Conservation (phyloP, 1,140 invertebrate species). For the Temnothorax curvispinosus region DNA sequence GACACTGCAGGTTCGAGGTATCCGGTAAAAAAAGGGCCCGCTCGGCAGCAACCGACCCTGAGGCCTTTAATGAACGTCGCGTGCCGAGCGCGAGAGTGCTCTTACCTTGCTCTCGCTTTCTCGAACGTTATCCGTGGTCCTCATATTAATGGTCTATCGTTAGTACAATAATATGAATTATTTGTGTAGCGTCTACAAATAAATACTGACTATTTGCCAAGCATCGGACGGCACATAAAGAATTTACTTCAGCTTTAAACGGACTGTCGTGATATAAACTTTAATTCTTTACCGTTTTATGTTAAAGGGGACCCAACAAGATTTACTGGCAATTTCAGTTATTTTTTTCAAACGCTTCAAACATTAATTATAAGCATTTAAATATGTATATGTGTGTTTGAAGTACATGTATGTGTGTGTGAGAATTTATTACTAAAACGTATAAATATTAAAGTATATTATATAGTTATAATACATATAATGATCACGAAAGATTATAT, state of each 20-base stretch:
- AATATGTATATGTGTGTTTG: not conserved
- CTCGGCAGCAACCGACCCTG: slow-evolving; percentile 47
- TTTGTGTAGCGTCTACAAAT: slow-evolving; percentile 9
- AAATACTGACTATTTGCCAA: not conserved
- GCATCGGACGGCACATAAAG: not conserved
- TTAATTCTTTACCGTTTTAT: not conserved
- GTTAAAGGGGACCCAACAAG: not conserved
- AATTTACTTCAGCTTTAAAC: slow-evolving; percentile 5
- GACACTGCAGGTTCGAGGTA: slow-evolving; percentile 18
- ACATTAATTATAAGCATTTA: not conserved
- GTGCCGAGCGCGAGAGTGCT: slow-evolving; percentile 67
- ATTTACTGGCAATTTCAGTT: not conserved
- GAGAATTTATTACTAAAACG: not conserved
- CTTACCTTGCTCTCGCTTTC: slow-evolving; percentile 8
- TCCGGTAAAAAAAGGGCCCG: slow-evolving; percentile 61
- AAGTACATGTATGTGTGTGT: not conserved
- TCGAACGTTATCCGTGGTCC: not conserved
- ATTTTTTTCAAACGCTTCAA: not conserved
- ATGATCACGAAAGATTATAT: not conserved
- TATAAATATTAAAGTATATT: not conserved
- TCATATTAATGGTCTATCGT: slow-evolving; percentile 19
- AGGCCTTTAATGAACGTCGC: slow-evolving; percentile 75
- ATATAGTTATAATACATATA: not conserved
- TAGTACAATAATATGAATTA: slow-evolving; percentile 26
- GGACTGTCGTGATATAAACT: not conserved